These are phyloP conservation scores for Slavum lentiscoides DNA, from an alignment of 2,888 invertebrate genomes.

Conservation along the genomic window DNA sequence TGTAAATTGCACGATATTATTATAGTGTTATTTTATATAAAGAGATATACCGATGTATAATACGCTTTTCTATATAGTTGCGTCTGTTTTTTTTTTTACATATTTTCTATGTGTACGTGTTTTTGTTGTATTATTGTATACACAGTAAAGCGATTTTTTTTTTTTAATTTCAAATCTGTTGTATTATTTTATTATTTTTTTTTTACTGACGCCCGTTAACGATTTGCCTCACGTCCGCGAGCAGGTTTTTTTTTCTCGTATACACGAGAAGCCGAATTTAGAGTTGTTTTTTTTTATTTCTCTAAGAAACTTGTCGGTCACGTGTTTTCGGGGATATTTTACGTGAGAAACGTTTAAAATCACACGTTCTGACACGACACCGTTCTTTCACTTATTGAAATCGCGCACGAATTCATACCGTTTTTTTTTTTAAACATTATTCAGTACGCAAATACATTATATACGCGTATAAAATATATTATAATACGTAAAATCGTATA, in stretches of 20 bases:
- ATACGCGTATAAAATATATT: too few species aligned
- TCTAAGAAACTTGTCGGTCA: slow-evolving; percentile 15
- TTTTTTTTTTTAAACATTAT: not conserved
- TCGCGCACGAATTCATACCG: not conserved
- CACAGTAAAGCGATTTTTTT: slow-evolving; percentile 10
- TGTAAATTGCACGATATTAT: not conserved
- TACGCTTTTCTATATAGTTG: not conserved
- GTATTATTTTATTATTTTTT: slow-evolving; percentile 12
- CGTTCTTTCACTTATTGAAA: not conserved
- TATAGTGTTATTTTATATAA: not conserved
- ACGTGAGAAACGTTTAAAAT: not conserved
- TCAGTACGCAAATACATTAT: not conserved
- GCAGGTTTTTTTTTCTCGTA: not conserved
- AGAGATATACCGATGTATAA: not conserved
- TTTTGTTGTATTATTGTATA: slow-evolving; percentile 10
- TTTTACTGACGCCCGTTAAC: not conserved
- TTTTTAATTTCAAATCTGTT: slow-evolving; percentile 4
- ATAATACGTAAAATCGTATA: too few species aligned
- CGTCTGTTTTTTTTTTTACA: not conserved
- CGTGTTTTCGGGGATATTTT: slow-evolving; percentile 7
- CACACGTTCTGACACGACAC: not conserved
- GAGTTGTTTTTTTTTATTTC: not conserved
- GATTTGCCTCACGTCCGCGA: not conserved
- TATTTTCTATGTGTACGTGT: not conserved
- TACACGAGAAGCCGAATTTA: slow-evolving; percentile 1